phyloP scores from a whole-genome alignment of 2,888 invertebrate genomes.

The Ornithoptera priamus region DNA sequence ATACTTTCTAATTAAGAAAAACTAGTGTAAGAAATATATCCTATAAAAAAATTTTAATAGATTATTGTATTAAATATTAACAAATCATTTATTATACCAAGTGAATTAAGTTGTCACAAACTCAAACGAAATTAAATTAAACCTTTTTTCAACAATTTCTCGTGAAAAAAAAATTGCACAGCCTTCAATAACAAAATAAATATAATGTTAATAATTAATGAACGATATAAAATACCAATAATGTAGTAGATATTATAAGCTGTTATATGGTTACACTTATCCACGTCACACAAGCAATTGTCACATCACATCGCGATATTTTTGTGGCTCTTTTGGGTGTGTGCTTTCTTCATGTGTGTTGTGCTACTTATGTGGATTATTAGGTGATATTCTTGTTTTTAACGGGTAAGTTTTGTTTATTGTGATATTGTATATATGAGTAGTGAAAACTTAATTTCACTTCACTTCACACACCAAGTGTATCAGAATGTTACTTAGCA shows the following conservation, averaged over 20 bases:
- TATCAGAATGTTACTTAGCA: slow-evolving; percentile 45
- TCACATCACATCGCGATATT: slow-evolving; percentile 79
- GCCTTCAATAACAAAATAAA: not conserved
- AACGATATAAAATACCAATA: not conserved
- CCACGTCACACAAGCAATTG: slow-evolving; percentile 80
- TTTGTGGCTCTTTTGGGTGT: slow-evolving; percentile 79
- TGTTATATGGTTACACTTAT: slow-evolving; percentile 56
- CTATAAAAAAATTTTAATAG: no score
- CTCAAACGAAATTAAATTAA: not conserved
- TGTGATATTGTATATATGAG: slow-evolving; percentile 10
- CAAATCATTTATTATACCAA: no score
- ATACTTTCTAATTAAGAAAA: no score
- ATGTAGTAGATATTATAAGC: slow-evolving; percentile 18
- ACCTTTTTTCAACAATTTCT: not conserved
- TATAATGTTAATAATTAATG: not conserved
- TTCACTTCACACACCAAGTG: slow-evolving; percentile 32
- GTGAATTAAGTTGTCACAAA: no score
- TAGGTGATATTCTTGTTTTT: slow-evolving; percentile 77
- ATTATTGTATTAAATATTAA: no score
- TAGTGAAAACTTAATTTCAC: slow-evolving; percentile 35
- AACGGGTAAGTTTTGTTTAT: slow-evolving; percentile 60
- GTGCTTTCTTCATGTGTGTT: slow-evolving; percentile 79
- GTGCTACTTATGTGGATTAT: slow-evolving; percentile 80
- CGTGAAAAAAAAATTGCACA: not conserved
- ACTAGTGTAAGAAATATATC: no score